These are phyloP conservation scores for Aphidius gifuensis DNA, from an alignment of 1,140 invertebrate genomes.

Conservation along the genomic window DNA sequence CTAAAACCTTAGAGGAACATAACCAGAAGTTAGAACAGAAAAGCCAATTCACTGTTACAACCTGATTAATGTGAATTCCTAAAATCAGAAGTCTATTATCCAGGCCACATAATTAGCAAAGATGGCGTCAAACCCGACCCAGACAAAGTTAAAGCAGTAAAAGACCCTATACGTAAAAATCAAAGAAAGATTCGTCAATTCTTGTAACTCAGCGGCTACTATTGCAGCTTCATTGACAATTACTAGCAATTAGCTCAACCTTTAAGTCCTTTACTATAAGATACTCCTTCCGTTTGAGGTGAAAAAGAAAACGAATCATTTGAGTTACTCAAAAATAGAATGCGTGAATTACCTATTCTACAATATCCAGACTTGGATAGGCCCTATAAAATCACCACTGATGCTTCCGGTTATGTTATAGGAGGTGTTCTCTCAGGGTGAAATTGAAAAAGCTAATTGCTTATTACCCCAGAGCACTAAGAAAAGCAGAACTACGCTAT, in stretches of 20 bases:
- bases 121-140: constrained; percentile 49
- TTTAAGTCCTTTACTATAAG: constrained; percentile 40
- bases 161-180: constrained; percentile 44
- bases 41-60: constrained; percentile 45
- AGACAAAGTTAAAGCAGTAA: constrained; percentile 44
- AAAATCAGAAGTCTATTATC: constrained; percentile 45
- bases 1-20: constrained; percentile 30
- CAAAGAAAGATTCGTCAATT: constrained; percentile 47
- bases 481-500: constrained; percentile 7
- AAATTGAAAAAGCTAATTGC: constrained; percentile 29
- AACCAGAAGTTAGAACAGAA: constrained; percentile 28
- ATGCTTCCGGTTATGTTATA: constrained; percentile 27
- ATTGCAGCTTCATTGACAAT: constrained; percentile 46
- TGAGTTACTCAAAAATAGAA: constrained; percentile 26
- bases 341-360: constrained; percentile 22
- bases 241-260: constrained; percentile 42
- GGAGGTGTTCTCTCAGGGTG: constrained; percentile 29
- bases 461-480: constrained; percentile 21
- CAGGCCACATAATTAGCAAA: constrained; percentile 47
- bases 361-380: constrained; percentile 33
- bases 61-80: constrained; percentile 42
- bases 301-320: constrained; percentile 34
- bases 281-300: constrained; percentile 35
- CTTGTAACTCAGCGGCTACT: constrained; percentile 49
- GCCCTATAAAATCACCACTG: constrained; percentile 30